A percentile compares a stretch with the other conserved stretches of the same genome.
These are phyloP conservation scores for Cydia pomonella DNA, from an alignment of 1,140 invertebrate species.

Conservation along the genomic window DNA sequence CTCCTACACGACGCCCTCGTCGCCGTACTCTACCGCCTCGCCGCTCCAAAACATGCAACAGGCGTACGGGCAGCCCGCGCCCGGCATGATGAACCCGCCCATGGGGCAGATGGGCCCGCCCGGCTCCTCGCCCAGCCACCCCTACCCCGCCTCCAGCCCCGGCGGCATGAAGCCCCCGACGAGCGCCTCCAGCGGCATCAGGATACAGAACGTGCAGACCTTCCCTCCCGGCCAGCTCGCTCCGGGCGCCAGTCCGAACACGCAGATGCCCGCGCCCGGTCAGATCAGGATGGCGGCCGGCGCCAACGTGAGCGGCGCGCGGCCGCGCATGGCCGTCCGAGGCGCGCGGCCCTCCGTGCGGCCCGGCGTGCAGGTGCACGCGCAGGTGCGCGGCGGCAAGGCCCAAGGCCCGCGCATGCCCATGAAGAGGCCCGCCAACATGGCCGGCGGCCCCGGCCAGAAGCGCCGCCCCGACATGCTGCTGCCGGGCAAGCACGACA, in stretches of 20 bases:
- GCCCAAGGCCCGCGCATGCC: constrained; percentile 60
- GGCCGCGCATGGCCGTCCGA: constrained; percentile 64
- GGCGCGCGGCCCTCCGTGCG: constrained; percentile 61
- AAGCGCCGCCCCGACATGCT: constrained; percentile 73
- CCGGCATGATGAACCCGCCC: constrained; percentile 50
- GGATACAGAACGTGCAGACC: constrained; percentile 73
- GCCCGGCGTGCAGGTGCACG: constrained; percentile 69
- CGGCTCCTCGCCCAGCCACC: constrained; percentile 51
- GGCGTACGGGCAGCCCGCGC: constrained; percentile 59
- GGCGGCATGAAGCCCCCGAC: constrained; percentile 60
- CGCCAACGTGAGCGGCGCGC: constrained; percentile 51
- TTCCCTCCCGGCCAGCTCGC: constrained; percentile 57
- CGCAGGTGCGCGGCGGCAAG: constrained; percentile 62
- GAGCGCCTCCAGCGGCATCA: constrained; percentile 47
- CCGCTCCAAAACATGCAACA: constrained; percentile 74
- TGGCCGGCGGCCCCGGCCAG: constrained; percentile 49
- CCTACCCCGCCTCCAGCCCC: constrained; percentile 61
- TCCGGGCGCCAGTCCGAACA: constrained; percentile 12
- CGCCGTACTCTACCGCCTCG: constrained; percentile 59
- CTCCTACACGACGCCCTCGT: constrained; percentile 50
- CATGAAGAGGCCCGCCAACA: constrained; percentile 62
- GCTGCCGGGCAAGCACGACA: constrained; percentile 76
- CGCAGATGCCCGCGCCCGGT: constrained; percentile 56
- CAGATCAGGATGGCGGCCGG: constrained; percentile 64
- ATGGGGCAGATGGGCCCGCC: constrained; percentile 65